Evolutionary conservation across 2,113 vertebrate species (phyloP), one percentile per base, ranked within the genome.

Genomic region (Plestiodon gilberti): DNA sequence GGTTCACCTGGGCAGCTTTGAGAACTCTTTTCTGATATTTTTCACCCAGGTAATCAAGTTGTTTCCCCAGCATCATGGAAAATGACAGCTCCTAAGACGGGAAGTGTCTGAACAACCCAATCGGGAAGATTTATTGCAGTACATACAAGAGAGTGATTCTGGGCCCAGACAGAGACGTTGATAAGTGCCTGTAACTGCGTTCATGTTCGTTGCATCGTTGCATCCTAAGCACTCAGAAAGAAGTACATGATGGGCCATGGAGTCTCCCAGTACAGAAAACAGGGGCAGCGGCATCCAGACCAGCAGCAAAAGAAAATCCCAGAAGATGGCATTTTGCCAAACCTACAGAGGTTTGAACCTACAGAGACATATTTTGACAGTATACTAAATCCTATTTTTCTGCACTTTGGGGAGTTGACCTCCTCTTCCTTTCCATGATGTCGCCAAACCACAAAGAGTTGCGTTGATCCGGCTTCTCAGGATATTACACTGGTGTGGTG

Each of bases 31-130:
- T 82, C 73, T 3, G 1, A 4, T 77, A 38, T 82, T 76, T 69
- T 84, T 89, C 59, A 86, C n/a, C 84, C 59, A 88, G 78, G 69
- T 75, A 93, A 91, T 78, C 0, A 6, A 17, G 9, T 88, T 4
- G 1, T 76, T 83, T 84, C 83, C 57, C n/a, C 84, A 64, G 81
- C 88, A 81, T 69, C 67, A 5, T 20, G 65, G 11, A 62, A 80
- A 59, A 83, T 20, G 82, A 17, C 22, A 83, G 65, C 17, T 6
- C 3, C 13, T 17, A 78, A 78, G 33, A 15, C 22, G 6, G 20
- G 33, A 74, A 0, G 23, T 59, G 33, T 14, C 30, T 77, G 48
- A 55, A n/a, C 14, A 14, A 28, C 28, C 28, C 30, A 40, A 9
- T 15, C 38, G 2, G 5, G 25, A 18, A 23, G 11, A 48, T 30